Conservation (phyloP, 2,797 vertebrate genomes). For the Rhinella marina region DNA sequence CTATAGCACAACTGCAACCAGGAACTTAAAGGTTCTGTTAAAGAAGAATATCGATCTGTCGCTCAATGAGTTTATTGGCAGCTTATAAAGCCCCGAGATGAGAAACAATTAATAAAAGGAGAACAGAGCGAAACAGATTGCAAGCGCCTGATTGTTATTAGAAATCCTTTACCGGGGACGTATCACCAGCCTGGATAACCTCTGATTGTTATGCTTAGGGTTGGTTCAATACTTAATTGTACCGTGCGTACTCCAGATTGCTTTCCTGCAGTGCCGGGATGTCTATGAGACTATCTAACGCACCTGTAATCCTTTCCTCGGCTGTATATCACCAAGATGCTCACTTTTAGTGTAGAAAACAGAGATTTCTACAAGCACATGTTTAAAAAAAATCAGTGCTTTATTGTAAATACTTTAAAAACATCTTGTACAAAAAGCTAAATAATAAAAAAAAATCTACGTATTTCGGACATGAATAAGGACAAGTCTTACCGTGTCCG, state of each 20-base stretch:
- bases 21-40: constrained; percentile 12
- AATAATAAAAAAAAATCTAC: too few relatives aligned
- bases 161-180: constrained; percentile 38
- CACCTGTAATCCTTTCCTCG: background rate
- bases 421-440: too few relatives aligned
- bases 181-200: constrained; percentile 10
- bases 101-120: constrained; percentile 56
- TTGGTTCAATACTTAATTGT: constrained; percentile 30
- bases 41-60: constrained; percentile 47
- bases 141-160: constrained; percentile 46
- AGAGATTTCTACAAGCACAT: too few relatives aligned
- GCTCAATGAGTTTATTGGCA: constrained; percentile 37
- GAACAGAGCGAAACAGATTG: constrained; percentile 45
- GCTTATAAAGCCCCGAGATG: constrained; percentile 37
- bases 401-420: too few relatives aligned
- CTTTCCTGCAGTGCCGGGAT: background rate
- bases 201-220: constrained; percentile 19
- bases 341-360: background rate
- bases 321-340: background rate
- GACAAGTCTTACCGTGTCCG: too few relatives aligned
- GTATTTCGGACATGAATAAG: too few relatives aligned
- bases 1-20: background rate
- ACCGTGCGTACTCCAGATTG: background rate
- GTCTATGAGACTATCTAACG: background rate
- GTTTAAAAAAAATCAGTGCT: too few relatives aligned